Conservation (phyloP, 2,113 vertebrate genomes). For the Sterna hirundo region DNA sequence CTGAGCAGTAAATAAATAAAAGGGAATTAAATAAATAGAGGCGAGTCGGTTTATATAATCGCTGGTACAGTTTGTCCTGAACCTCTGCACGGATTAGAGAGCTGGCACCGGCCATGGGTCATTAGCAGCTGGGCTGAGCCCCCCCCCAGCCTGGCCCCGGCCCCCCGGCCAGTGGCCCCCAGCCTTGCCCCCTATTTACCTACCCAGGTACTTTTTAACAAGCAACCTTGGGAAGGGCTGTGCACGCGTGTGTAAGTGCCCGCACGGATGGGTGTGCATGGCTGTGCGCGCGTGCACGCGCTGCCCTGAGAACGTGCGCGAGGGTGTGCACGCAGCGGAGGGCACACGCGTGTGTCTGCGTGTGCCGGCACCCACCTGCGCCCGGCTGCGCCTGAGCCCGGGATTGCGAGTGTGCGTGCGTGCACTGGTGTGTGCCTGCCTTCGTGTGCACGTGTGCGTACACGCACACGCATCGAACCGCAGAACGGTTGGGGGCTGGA, state of each 20-base stretch:
- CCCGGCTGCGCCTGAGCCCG: neutral
- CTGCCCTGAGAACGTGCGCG: neutral
- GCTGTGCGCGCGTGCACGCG: fast-evolving
- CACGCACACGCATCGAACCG: fast-evolving
- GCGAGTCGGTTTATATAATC: conserved; percentile 71
- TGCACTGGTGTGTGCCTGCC: neutral
- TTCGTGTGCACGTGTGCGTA: fast-evolving
- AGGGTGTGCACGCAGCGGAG: fast-evolving
- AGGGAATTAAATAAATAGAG: conserved; percentile 73
- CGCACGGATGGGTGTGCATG: fast-evolving
- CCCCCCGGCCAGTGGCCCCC: neutral
- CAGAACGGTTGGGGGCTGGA: neutral
- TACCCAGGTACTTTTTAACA: conserved; percentile 44
- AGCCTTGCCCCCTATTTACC: conserved; percentile 47
- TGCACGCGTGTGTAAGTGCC: neutral
- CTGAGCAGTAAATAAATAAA: conserved; percentile 54
- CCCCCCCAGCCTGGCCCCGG: neutral
- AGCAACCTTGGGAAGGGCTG: conserved; percentile 23
- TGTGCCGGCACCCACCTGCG: neutral
- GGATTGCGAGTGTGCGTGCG: fast-evolving
- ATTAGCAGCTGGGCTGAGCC: conserved; percentile 56
- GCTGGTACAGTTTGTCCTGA: conserved; percentile 68
- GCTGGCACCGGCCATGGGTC: conserved; percentile 41
- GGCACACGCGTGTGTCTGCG: neutral
- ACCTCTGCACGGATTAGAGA: conserved; percentile 65